Percentiles rank a stretch among this genome's conserved stretches.
These are phyloP conservation scores for Colletes latitarsis DNA, from an alignment of 1,140 invertebrate genomes.

Conservation along the genomic window DNA sequence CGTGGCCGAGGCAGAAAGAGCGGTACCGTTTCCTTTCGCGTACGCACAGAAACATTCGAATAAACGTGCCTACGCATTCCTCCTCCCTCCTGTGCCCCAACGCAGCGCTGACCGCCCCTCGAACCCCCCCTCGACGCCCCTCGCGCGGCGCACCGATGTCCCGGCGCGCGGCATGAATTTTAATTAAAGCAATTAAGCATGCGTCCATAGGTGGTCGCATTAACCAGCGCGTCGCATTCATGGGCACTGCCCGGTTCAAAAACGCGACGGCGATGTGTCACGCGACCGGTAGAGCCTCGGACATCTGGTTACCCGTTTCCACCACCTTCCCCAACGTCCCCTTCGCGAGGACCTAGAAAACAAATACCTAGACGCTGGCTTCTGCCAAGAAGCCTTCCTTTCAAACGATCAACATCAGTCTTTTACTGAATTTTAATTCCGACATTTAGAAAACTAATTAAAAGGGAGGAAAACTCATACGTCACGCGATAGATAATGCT, in stretches of 20 bases:
- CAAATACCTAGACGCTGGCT: constrained; percentile 52
- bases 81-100: neutral
- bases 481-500: no score
- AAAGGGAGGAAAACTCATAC: no score
- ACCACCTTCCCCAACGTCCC: neutral
- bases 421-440: no score
- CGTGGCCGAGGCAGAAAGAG: constrained; percentile 20
- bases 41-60: constrained; percentile 34
- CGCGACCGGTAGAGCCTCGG: constrained; percentile 34
- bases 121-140: neutral
- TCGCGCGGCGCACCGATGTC: constrained; percentile 46
- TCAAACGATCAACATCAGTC: constrained; percentile 16
- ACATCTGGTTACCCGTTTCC: constrained; percentile 50
- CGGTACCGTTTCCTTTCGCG: constrained; percentile 46
- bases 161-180: constrained; percentile 73
- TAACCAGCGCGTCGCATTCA: constrained; percentile 71
- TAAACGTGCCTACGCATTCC: constrained; percentile 42
- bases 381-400: constrained; percentile 51
- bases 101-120: neutral
- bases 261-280: constrained; percentile 67
- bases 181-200: constrained; percentile 78
- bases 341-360: constrained; percentile 15
- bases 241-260: constrained; percentile 66
- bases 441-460: no score
- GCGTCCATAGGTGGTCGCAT: constrained; percentile 71